Base-by-base conservation (phyloP, 2,888 invertebrate species). In the Pristionchus fissidentatus region DNA sequence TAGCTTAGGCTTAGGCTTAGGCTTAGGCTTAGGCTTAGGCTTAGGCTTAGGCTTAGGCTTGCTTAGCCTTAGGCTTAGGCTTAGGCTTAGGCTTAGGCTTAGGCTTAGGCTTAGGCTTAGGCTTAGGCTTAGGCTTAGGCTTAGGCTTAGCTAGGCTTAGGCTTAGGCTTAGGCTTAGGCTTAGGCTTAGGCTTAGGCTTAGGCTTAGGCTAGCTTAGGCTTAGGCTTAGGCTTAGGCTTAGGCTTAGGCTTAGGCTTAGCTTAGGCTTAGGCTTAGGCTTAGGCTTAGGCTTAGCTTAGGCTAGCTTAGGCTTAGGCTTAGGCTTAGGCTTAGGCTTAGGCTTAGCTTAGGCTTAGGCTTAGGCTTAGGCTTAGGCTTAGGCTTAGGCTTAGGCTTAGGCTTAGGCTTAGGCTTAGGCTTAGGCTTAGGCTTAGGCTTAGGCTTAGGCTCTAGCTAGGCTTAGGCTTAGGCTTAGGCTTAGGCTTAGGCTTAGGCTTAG, bases 381-480 rank as follows among this genome's bases (percentile, higher is more conserved):
- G 84, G 82, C 73, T 84, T 83, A 83, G 60, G 38, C 84, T 84
- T 57, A 84, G 83, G 84, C 79, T 83, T 84, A 84, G 83, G 38
- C 84, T 84, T 83, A 83, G 60, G 38, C 84, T 84, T 83, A 84
- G 83, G 83, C 7, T 82, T 83, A 35, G 32, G 79, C 83, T 84
- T 83, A 83, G 55, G 83, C 83, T 84, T 83, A 83, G n/a, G 84
- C 70, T 84, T 83, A 84, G 77, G 43, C 83, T 84, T 84, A 60
- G 75, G 66, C 84, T 84, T 84, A 46, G 49, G 60, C 22, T 84
- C n/a, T n/a, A n/a, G n/a, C n/a, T 84, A 32, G 84, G 83, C 84
- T 57, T 83, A 57, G 55, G 83, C 84, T 83, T 84, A 84, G 41
- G 43, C 79, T 83, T 84, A 84, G 57, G 79, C 84, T 83, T 83